phyloP scores from a whole-genome alignment of 2,797 vertebrate genomes.

The Psittacula echo region DNA sequence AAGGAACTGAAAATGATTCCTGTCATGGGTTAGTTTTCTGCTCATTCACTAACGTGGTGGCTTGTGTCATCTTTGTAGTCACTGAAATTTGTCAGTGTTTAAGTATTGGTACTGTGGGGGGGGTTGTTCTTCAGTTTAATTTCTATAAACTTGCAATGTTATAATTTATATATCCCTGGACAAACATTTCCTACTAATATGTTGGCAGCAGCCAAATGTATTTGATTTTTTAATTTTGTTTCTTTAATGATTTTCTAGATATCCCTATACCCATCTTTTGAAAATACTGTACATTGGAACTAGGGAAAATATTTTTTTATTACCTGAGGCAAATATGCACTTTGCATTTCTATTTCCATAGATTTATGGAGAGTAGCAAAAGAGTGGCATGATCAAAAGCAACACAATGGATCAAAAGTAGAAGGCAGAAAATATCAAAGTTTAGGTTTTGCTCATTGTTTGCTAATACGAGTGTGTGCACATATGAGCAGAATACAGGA shows the following conservation, averaged over 20 bases:
- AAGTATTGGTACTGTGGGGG: not conserved
- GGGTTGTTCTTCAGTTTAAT: not conserved
- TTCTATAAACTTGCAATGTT: not conserved
- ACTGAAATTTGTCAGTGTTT: not conserved
- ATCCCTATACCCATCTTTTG: not conserved
- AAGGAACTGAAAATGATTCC: not conserved
- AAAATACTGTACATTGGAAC: not conserved
- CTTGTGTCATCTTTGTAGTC: not conserved
- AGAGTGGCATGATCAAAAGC: not conserved
- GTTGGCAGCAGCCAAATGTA: not conserved
- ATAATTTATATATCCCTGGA: not conserved
- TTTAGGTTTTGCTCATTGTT: not conserved
- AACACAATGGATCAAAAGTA: not conserved
- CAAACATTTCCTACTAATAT: not conserved
- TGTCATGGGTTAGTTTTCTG: not conserved
- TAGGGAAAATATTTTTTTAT: not conserved
- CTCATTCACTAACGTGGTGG: not conserved
- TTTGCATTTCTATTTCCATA: not conserved
- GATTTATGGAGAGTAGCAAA: not conserved
- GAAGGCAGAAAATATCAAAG: not conserved
- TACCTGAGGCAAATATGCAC: not conserved
- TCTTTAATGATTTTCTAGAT: not conserved
- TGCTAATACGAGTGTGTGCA: fast-evolving
- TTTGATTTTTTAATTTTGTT: not conserved
- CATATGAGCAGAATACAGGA: not conserved